These are phyloP conservation scores for Thyatira batis DNA, from an alignment of 2,888 invertebrate genomes.

Conservation along the genomic window DNA sequence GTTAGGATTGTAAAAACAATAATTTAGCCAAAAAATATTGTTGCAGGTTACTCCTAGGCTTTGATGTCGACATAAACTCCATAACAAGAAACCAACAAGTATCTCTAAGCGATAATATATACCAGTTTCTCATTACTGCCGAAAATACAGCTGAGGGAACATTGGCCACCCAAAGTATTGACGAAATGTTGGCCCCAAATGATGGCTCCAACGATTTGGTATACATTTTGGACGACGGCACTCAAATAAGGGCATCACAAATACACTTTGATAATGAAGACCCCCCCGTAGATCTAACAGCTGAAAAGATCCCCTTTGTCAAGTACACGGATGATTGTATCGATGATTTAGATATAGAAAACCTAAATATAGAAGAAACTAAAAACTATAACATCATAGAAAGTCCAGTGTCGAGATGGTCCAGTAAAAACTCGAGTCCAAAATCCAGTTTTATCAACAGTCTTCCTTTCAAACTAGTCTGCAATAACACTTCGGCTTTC, in stretches of 20 bases:
- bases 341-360: conserved; percentile 41
- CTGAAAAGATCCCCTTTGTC: conserved; percentile 68
- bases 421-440: conserved; percentile 49
- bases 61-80: conserved; percentile 66
- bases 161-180: conserved; percentile 33
- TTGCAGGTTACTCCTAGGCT: conserved; percentile 63
- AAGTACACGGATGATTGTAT: conserved; percentile 49
- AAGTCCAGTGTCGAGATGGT: conserved; percentile 59
- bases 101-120: conserved; percentile 64
- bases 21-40: background rate
- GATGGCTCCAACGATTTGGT: conserved; percentile 48
- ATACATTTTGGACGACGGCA: conserved; percentile 72
- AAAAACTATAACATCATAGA: conserved; percentile 60
- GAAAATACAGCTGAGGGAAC: conserved; percentile 42
- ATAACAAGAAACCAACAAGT: conserved; percentile 69
- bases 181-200: conserved; percentile 43
- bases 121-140: conserved; percentile 62
- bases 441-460: conserved; percentile 62
- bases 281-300: conserved; percentile 58
- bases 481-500: conserved; percentile 62
- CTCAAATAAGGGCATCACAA: conserved; percentile 73
- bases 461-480: conserved; percentile 68
- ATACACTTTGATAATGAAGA: conserved; percentile 78
- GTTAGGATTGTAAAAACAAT: no score
- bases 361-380: conserved; percentile 35